Conservation (phyloP, 2,888 invertebrate species). For the Papilio elwesi region DNA sequence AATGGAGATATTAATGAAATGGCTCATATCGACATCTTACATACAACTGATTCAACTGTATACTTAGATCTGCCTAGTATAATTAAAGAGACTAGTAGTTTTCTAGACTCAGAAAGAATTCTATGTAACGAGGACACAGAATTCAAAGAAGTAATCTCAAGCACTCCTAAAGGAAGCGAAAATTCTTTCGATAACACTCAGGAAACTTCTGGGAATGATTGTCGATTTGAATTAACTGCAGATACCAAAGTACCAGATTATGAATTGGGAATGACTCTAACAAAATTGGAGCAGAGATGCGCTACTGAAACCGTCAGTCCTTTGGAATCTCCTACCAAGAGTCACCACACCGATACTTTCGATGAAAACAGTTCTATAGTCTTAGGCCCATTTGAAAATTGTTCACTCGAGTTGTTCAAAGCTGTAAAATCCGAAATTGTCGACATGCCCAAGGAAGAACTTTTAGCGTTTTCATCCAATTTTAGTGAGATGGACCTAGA, state of each 20-base stretch:
- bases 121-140: slow-evolving; percentile 52
- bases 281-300: slow-evolving; percentile 66
- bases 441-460: slow-evolving; percentile 76
- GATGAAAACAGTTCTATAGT: slow-evolving; percentile 83
- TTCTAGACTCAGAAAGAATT: slow-evolving; percentile 67
- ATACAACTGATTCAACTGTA: slow-evolving; percentile 69
- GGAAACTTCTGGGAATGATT: slow-evolving; percentile 51
- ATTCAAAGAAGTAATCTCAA: slow-evolving; percentile 56
- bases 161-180: slow-evolving; percentile 72
- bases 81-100: slow-evolving; percentile 61
- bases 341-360: slow-evolving; percentile 75
- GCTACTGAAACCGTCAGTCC: slow-evolving; percentile 70
- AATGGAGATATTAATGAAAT: slow-evolving; percentile 45
- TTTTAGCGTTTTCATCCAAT: slow-evolving; percentile 82
- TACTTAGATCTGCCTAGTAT: slow-evolving; percentile 76
- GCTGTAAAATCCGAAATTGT: slow-evolving; percentile 77
- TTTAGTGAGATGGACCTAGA: slow-evolving; percentile 80
- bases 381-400: slow-evolving; percentile 84
- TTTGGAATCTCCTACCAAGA: slow-evolving; percentile 77
- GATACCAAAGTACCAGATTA: slow-evolving; percentile 61
- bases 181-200: slow-evolving; percentile 58
- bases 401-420: slow-evolving; percentile 79
- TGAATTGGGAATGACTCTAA: slow-evolving; percentile 54
- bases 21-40: slow-evolving; percentile 47
- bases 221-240: slow-evolving; percentile 46